phyloP scores from a whole-genome alignment of 1,140 invertebrate genomes.

The Drosophila triauraria region DNA sequence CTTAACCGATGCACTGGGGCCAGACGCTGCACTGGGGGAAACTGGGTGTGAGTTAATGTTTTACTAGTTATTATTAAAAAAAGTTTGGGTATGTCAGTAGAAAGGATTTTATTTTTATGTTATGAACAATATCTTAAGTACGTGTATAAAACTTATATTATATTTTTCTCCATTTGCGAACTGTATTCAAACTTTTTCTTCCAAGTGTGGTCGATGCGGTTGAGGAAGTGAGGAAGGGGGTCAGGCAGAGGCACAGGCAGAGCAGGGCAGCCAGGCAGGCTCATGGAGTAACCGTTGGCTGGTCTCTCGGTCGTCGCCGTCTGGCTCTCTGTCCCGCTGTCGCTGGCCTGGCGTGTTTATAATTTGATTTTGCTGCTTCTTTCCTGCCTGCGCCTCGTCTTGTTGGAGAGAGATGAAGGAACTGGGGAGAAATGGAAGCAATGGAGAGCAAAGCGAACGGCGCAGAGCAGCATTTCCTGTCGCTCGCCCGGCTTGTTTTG shows the following conservation, averaged over 20 bases:
- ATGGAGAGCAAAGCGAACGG: conserved; percentile 45
- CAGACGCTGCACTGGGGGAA: conserved; percentile 48
- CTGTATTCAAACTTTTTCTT: not conserved
- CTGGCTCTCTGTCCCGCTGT: conserved; percentile 39
- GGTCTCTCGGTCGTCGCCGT: conserved; percentile 42
- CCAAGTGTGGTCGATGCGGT: conserved; percentile 4
- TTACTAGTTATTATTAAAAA: not conserved
- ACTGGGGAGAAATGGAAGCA: conserved; percentile 15
- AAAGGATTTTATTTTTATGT: too few species aligned
- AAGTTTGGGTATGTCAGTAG: too few species aligned
- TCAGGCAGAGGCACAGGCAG: conserved; percentile 13
- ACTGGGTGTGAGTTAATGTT: not conserved
- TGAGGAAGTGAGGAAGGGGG: not conserved
- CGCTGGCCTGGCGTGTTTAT: conserved; percentile 79
- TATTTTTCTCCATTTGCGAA: too few species aligned
- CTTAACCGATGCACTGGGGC: conserved; percentile 40
- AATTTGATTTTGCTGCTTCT: conserved; percentile 82
- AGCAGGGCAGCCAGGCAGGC: conserved; percentile 9
- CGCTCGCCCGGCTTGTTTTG: conserved; percentile 61
- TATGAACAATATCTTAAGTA: not conserved
- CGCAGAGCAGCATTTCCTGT: conserved; percentile 75
- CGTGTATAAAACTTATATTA: too few species aligned
- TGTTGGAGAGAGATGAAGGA: conserved; percentile 28
- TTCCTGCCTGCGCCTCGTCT: conserved; percentile 55
- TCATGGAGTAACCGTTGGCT: conserved; percentile 51